phyloP scores from a whole-genome alignment of 1,140 invertebrate genomes.

The Anastrepha obliqua region DNA sequence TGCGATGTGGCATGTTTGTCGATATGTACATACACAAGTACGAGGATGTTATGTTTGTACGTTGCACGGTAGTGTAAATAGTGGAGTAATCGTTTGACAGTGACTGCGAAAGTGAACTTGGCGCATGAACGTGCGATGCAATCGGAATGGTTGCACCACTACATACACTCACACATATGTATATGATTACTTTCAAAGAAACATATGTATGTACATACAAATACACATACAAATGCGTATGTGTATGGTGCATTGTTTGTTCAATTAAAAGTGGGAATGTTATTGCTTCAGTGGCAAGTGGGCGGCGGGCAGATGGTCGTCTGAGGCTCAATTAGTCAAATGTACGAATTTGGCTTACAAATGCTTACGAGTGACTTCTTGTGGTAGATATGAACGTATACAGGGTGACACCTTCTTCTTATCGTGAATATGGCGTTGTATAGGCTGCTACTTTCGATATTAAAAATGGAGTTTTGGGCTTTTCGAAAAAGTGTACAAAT shows the following conservation, averaged over 20 bases:
- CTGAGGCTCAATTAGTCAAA: slow-evolving; percentile 6
- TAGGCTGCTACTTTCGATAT: too few relatives aligned
- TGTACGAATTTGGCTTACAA: slow-evolving; percentile 21
- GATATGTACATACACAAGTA: background rate
- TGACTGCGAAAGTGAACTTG: slow-evolving; percentile 52
- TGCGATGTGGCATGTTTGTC: background rate
- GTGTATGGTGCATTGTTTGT: background rate
- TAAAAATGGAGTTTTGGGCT: too few relatives aligned
- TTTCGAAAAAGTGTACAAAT: too few relatives aligned
- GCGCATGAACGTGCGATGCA: slow-evolving; percentile 39
- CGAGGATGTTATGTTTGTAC: background rate
- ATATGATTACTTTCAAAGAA: background rate
- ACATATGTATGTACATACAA: background rate
- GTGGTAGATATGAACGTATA: too few relatives aligned
- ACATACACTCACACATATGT: background rate
- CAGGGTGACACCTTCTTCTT: too few relatives aligned
- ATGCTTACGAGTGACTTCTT: background rate
- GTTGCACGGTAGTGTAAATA: slow-evolving; percentile 28
- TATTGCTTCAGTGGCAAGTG: background rate
- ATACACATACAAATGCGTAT: background rate
- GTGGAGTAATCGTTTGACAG: slow-evolving; percentile 45
- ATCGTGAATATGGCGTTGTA: too few relatives aligned
- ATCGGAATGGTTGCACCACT: background rate
- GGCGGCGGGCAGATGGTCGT: background rate
- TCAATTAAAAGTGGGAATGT: background rate